Evolutionary conservation across 1,140 invertebrate species (phyloP).

Genomic region (Muscidifurax raptorellus): DNA sequence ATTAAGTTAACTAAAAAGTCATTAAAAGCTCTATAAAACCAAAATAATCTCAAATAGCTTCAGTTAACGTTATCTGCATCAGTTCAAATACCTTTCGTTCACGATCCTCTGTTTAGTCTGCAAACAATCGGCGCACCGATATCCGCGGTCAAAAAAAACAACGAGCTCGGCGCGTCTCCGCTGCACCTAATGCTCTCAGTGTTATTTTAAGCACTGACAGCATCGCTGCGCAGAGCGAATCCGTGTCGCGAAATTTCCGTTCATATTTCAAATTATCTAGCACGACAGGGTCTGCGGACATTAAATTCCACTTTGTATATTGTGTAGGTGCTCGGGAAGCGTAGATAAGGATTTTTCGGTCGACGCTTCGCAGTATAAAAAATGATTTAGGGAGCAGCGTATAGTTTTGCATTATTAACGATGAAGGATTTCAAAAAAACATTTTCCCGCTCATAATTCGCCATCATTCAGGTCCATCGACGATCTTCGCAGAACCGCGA

Average conservation of each 20-base stretch:
- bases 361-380: neutral
- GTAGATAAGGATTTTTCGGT: neutral
- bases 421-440: neutral
- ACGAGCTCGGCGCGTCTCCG: neutral
- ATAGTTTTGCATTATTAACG: neutral
- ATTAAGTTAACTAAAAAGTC: too few species aligned
- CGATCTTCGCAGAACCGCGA: too few species aligned
- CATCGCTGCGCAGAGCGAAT: neutral
- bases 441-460: too few species aligned
- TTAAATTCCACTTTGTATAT: neutral
- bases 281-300: neutral
- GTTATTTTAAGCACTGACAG: neutral
- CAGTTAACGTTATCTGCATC: neutral
- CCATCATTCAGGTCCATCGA: too few species aligned
- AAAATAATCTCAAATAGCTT: neutral
- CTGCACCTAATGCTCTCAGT: neutral
- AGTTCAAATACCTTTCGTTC: neutral
- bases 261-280: slow-evolving; percentile 26
- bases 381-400: neutral
- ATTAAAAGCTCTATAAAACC: too few species aligned
- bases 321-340: neutral
- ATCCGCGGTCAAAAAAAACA: neutral
- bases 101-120: neutral
- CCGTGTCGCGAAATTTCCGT: slow-evolving; percentile 4
- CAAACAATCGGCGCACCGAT: neutral